These are phyloP conservation scores for Himalopsyche anomala DNA, from an alignment of 2,888 invertebrate genomes.

Conservation along the genomic window DNA sequence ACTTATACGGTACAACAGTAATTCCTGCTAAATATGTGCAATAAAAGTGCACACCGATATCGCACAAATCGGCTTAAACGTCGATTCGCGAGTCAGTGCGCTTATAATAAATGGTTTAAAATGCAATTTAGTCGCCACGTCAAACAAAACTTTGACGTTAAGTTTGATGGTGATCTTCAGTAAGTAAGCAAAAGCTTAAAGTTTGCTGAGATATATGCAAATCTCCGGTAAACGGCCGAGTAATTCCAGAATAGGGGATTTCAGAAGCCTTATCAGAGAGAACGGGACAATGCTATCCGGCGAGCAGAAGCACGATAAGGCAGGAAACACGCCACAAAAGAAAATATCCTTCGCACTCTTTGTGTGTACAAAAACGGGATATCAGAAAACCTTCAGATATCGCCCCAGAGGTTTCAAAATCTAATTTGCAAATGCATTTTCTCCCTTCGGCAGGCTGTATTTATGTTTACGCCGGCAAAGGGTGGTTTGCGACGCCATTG, in stretches of 20 bases:
- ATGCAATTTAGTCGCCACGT: too few species aligned
- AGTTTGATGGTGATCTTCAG: too few species aligned
- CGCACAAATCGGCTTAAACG: too few species aligned
- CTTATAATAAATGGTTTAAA: too few species aligned
- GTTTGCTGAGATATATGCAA: background rate
- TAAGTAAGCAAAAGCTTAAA: conserved; percentile 2
- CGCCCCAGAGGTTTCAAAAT: conserved; percentile 58
- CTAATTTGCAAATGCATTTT: conserved; percentile 63
- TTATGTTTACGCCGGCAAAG: conserved; percentile 50
- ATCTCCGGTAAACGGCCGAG: background rate
- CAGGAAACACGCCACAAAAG: conserved; percentile 32
- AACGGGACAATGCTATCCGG: conserved; percentile 45
- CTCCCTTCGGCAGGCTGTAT: conserved; percentile 53
- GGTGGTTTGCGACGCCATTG: background rate
- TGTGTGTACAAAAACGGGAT: conserved; percentile 55
- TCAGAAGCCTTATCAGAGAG: conserved; percentile 48
- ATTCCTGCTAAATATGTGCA: too few species aligned
- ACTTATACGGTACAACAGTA: too few species aligned
- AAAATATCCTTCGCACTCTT: conserved; percentile 52
- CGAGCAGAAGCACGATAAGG: conserved; percentile 31
- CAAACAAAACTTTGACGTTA: too few species aligned
- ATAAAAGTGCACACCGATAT: too few species aligned
- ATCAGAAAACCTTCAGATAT: conserved; percentile 56
- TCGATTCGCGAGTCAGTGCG: too few species aligned
- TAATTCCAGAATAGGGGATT: conserved; percentile 36